Conservation (phyloP, 2,113 vertebrate species). For the Tricholaema leucomelas region DNA sequence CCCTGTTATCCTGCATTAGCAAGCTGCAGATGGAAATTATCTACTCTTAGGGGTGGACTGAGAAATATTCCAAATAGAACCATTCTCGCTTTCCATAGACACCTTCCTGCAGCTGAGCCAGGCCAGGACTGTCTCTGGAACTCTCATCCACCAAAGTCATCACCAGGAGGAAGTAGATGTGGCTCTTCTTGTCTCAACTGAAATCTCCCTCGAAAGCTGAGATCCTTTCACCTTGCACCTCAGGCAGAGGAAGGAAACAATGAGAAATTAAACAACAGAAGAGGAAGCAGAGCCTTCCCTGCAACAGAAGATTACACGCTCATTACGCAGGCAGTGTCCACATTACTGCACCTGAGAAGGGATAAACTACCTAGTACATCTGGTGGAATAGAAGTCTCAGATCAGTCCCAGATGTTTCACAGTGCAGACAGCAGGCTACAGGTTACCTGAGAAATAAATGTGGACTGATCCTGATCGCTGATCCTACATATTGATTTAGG, state of each 20-base stretch:
- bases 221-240: neutral
- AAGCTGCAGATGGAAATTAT: neutral
- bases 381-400: neutral
- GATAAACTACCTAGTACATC: neutral
- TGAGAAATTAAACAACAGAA: neutral
- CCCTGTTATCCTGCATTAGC: neutral
- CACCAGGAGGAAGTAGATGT: neutral
- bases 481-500: neutral
- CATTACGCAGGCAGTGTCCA: neutral
- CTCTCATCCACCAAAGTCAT: neutral
- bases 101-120: neutral
- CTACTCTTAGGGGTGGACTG: neutral
- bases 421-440: neutral
- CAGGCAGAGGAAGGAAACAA: neutral
- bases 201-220: neutral
- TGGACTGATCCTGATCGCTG: neutral
- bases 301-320: neutral
- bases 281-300: neutral
- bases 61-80: neutral
- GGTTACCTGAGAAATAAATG: neutral
- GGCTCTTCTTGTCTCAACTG: neutral
- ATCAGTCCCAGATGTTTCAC: neutral
- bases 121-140: neutral
- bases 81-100: neutral
- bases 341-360: neutral